These are phyloP conservation scores for Heteromurus nitidus DNA, from an alignment of 2,888 invertebrate species.

Conservation along the genomic window DNA sequence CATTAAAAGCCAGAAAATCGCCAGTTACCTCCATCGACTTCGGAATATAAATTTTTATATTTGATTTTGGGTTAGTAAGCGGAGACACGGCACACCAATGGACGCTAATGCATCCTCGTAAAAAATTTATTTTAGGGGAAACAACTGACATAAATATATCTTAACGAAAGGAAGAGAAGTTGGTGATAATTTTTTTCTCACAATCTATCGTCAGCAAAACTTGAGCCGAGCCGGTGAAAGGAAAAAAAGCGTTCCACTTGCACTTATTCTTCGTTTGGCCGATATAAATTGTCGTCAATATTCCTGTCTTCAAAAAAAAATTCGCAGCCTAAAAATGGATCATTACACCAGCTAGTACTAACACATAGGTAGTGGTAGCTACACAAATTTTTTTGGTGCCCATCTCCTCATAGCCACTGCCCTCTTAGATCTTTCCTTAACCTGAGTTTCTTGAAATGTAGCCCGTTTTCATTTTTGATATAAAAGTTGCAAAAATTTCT, in stretches of 20 bases:
- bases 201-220: background rate
- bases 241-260: background rate
- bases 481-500: background rate
- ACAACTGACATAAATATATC: background rate
- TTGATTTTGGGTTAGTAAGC: background rate
- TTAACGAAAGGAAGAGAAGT: background rate
- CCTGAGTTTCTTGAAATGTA: slow-evolving; percentile 13
- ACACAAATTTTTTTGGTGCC: slow-evolving; percentile 47
- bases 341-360: slow-evolving; percentile 47
- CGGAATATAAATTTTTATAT: background rate
- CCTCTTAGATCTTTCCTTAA: slow-evolving; percentile 46
- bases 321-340: slow-evolving; percentile 35
- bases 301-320: background rate
- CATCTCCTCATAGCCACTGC: slow-evolving; percentile 37
- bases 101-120: background rate
- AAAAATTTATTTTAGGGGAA: background rate
- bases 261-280: background rate
- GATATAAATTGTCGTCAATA: background rate
- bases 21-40: background rate
- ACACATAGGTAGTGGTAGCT: slow-evolving; percentile 49
- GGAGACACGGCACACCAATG: background rate
- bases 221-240: background rate
- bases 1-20: background rate
- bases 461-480: background rate
- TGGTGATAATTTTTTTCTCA: background rate